Base-by-base conservation (phyloP, 2,888 invertebrate species). In the Hydriomena furcata region DNA sequence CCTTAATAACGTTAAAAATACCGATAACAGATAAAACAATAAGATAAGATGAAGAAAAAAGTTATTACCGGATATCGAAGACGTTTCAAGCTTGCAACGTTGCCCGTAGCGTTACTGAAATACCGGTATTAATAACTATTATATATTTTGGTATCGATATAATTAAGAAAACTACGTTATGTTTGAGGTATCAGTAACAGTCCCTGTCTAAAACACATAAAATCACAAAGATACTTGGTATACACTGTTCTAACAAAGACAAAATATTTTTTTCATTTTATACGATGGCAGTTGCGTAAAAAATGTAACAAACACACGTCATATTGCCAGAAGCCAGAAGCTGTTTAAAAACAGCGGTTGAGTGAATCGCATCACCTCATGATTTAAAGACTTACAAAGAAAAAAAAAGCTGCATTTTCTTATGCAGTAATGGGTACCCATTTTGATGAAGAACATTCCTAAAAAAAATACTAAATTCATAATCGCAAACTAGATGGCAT, bases 171-270 rank as follows among this genome's bases (percentile, higher is more conserved):
- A 17, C n/a, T n/a, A 27, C 25, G 25, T 37, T 12, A 10, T 28
- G 7, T 36, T 24, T 17, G 6, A 4, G 4, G 7, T 27, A 27
- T 37, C 37, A 17, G 13, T 13, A 23, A 41, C 31, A 32, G 41
- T 24, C 41, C 41, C 24, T 31, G 41, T 28, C 78, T 79, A 80
- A 76, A 71, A 80, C 76, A 78, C 54, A 58, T 49, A 38, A 76
- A 81, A 87, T 83, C 82, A 87, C 84, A 85, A 79, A 84, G 74
- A 80, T 81, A 76, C 73, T 79, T 82, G 52, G 82, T 82, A 80
- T 80, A 88, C 82, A 84, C 71, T 71, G 76, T 83, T 79, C 84
- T 84, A 86, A 86, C 68, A 75, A 73, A 82, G 81, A 77, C 60
- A 79, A 86, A 84, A 82, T 82, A 79, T 17, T 78, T 69, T 63